These are phyloP conservation scores for Mus minutoides DNA, from an alignment of 2,797 vertebrate genomes.

Conservation along the genomic window DNA sequence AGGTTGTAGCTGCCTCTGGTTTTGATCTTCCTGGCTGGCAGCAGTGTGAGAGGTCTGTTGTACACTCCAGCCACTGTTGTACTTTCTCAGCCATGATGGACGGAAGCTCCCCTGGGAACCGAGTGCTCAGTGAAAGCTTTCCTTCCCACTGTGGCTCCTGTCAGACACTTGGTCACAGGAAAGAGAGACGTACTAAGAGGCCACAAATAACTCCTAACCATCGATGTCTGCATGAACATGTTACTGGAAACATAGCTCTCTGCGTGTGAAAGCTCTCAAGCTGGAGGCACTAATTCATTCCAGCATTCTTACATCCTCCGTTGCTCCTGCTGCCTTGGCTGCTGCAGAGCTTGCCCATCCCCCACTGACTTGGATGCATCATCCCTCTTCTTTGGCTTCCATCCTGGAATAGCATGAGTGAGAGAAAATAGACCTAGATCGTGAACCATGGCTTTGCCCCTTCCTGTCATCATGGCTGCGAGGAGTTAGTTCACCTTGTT, in stretches of 20 bases:
- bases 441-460: not conserved
- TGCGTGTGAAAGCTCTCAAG: not conserved
- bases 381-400: not conserved
- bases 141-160: not conserved
- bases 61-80: no score
- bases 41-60: not conserved
- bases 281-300: not conserved
- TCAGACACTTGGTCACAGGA: not conserved
- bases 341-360: rapidly evolving
- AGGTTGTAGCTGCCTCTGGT: not conserved
- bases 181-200: not conserved
- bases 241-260: not conserved
- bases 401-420: rapidly evolving
- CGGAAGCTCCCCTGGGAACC: not conserved
- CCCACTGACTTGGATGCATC: rapidly evolving
- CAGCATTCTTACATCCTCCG: rapidly evolving
- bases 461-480: rapidly evolving
- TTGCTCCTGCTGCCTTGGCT: no score
- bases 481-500: no score
- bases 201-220: no score
- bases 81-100: not conserved
- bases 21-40: not conserved
- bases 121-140: not conserved
- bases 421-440: not conserved
- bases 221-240: not conserved